phyloP scores from a whole-genome alignment of 2,797 vertebrate genomes.

The Crenuchus spilurus region DNA sequence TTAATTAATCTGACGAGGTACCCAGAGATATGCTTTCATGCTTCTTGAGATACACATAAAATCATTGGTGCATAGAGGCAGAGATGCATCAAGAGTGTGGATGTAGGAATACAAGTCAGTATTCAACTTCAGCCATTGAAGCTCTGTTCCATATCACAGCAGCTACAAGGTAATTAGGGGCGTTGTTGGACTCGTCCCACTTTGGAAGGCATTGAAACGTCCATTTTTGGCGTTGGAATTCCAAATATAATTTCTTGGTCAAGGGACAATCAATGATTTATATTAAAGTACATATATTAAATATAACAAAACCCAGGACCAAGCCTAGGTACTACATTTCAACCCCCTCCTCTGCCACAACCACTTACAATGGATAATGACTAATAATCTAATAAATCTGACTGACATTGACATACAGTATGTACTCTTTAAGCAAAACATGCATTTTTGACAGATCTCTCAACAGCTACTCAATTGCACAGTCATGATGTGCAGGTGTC shows the following conservation, averaged over 20 bases:
- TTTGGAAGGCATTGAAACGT: neutral
- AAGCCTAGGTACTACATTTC: neutral
- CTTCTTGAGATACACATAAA: slow-evolving; percentile 22
- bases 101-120: neutral
- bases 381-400: neutral
- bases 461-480: slow-evolving; percentile 1
- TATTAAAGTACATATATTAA: slow-evolving; percentile 31
- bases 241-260: neutral
- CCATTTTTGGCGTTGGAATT: neutral
- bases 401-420: slow-evolving; percentile 7
- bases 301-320: neutral
- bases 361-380: neutral
- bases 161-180: neutral
- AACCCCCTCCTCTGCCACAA: neutral
- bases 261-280: neutral
- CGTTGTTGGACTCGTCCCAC: neutral
- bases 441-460: neutral
- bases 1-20: slow-evolving; percentile 26
- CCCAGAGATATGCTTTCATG: slow-evolving; percentile 17
- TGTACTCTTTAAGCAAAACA: slow-evolving; percentile 3
- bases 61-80: slow-evolving; percentile 14
- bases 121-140: slow-evolving; percentile 6
- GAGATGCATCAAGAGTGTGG: neutral
- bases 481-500: neutral
- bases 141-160: neutral